Conservation (phyloP, 2,797 vertebrate species). For the Acanthiza pusilla region DNA sequence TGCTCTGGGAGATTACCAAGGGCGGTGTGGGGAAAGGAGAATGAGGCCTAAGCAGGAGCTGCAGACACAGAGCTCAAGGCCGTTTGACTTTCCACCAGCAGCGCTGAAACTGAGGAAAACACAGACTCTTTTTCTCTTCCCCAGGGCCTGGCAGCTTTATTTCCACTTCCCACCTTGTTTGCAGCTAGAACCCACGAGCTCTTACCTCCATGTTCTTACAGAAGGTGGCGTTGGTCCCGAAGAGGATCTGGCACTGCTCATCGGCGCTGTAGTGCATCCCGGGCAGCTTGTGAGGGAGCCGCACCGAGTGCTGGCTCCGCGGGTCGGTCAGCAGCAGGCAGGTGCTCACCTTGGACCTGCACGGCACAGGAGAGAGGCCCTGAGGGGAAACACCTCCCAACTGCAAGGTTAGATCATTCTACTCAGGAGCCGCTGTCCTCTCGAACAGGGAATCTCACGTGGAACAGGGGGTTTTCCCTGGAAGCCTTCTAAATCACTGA, state of each 20-base stretch:
- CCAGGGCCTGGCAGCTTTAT: background rate
- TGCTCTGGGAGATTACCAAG: background rate
- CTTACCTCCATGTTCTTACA: constrained; percentile 95
- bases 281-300: constrained; percentile 91
- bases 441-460: background rate
- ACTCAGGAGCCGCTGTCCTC: background rate
- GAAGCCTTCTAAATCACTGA: background rate
- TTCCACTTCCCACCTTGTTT: background rate
- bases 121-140: background rate
- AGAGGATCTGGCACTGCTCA: constrained; percentile 96
- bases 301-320: constrained; percentile 79
- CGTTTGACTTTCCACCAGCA: background rate
- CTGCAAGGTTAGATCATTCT: no score
- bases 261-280: constrained; percentile 97
- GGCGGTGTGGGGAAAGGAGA: background rate
- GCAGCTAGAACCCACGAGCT: background rate
- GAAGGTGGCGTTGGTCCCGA: constrained; percentile 94
- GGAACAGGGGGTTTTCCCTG: background rate
- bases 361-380: background rate
- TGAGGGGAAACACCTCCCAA: background rate
- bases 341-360: constrained; percentile 88
- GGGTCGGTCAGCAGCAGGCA: constrained; percentile 91
- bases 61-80: background rate
- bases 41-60: background rate
- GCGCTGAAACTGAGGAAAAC: background rate